These are phyloP conservation scores for Ichneumoninae sp. DNA, from an alignment of 2,888 invertebrate genomes.

Conservation along the genomic window DNA sequence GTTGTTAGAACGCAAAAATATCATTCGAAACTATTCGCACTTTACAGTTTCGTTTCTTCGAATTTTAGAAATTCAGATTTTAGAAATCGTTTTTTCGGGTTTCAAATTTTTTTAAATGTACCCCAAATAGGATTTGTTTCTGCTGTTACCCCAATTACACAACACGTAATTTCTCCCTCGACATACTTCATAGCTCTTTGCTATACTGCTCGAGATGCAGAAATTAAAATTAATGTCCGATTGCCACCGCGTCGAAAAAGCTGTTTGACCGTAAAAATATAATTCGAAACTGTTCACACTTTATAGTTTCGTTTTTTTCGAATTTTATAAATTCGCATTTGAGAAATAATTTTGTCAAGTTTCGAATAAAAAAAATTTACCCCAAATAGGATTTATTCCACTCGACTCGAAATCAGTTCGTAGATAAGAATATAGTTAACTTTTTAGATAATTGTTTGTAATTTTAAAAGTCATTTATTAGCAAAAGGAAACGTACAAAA, in stretches of 20 bases:
- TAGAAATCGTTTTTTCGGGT: too few species aligned
- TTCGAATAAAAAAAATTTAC: too few species aligned
- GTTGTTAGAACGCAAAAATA: neutral
- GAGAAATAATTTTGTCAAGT: too few species aligned
- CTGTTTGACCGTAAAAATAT: neutral
- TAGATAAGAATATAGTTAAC: neutral
- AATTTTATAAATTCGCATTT: neutral
- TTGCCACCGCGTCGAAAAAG: neutral
- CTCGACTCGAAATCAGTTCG: too few species aligned
- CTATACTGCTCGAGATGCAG: neutral
- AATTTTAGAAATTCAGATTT: neutral
- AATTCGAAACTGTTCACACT: neutral
- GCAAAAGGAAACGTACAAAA: neutral
- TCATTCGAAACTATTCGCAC: neutral
- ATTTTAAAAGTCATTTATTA: neutral
- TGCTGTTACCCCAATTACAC: conserved; percentile 38
- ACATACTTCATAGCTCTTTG: conserved; percentile 16
- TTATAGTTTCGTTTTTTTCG: too few species aligned
- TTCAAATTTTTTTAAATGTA: too few species aligned
- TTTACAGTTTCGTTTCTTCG: neutral
- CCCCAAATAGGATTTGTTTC: neutral
- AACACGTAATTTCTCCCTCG: conserved; percentile 28
- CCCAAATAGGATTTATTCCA: too few species aligned
- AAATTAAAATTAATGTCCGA: conserved; percentile 1
- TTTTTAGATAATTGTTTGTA: neutral